Evolutionary conservation across 2,113 vertebrate species (phyloP), one percentile per base, ranked within the genome.

Genomic region (Oophaga pumilio): DNA sequence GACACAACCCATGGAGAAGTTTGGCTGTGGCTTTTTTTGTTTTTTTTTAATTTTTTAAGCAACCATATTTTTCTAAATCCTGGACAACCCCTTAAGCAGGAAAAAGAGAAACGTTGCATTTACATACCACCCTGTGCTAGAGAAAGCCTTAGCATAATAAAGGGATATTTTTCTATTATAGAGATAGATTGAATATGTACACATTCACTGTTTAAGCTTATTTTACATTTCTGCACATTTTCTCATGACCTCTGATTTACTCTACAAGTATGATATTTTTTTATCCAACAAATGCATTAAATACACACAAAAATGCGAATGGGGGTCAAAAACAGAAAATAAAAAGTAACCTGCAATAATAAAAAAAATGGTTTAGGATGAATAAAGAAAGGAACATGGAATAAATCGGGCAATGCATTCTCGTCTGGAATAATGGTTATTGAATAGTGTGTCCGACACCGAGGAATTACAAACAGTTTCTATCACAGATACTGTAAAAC

Each of bases 401-500:
- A 69, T n/a, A 69, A 50, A 13, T 2, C 43, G 18, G 17, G 13
- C 4, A 52, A 76, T 6, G n/a, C 11, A 24, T 56, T 33, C 53
- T 56, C 2, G 33, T 43, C 28, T 77, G 33, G 66, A 86, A 86
- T 68, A 24, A 82, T 66, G 52, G 28, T 82, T 68, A 68, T 52
- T 66, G 22, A 50, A 82, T 52, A 20, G 49, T 13, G 73, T 86
- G 74, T 78, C 12, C 10, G 50, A 69, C 15, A 43, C 7, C 0
- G 0, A 76, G 59, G 53, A 88, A 28, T 64, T 57, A 76, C 73
- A 77, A 57, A 88, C 53, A 77, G 18, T 82, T 82, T 74, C 56
- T 57, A 71, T 28, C 82, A 59, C 24, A 82, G 84, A 77, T 77
- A 84, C 71, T 62, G 87, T 88, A 84, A 77, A 84, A 87, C 86